Conservation (phyloP, 2,888 invertebrate species). For the Eupithecia subfuscata region DNA sequence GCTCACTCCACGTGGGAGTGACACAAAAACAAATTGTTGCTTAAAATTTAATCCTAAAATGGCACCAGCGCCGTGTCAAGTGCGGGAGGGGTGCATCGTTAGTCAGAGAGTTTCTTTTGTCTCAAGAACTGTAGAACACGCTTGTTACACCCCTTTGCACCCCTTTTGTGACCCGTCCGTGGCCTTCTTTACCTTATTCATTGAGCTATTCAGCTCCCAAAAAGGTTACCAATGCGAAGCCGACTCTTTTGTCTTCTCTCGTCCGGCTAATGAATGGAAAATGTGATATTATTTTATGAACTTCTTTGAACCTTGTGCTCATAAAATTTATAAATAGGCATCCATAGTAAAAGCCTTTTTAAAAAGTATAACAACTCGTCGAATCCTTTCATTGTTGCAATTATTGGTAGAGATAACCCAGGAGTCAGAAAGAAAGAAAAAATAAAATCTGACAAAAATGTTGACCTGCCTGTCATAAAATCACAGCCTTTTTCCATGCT, state of each 20-base stretch:
- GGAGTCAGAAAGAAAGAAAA: not conserved
- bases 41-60: slow-evolving; percentile 49
- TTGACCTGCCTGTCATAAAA: slow-evolving; percentile 19
- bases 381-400: not conserved
- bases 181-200: slow-evolving; percentile 71
- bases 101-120: slow-evolving; percentile 73
- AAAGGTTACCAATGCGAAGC: slow-evolving; percentile 34
- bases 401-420: not conserved
- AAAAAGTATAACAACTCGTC: not conserved
- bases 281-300: slow-evolving; percentile 7
- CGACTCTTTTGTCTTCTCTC: slow-evolving; percentile 30
- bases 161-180: slow-evolving; percentile 69
- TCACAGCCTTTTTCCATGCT: slow-evolving; percentile 23
- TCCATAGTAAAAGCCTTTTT: not conserved
- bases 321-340: not conserved
- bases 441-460: not conserved
- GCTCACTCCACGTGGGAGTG: slow-evolving; percentile 34
- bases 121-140: slow-evolving; percentile 63
- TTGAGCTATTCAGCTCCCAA: slow-evolving; percentile 49
- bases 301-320: not conserved
- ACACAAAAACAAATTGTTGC: slow-evolving; percentile 47
- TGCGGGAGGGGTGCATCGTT: slow-evolving; percentile 66
- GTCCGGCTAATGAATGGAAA: slow-evolving; percentile 29
- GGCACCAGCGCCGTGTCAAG: slow-evolving; percentile 57
- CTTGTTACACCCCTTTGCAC: slow-evolving; percentile 59